A percentile compares a stretch with the other conserved stretches of the same genome.
These are phyloP conservation scores for Pseudotriccus pelzelni DNA, from an alignment of 2,797 vertebrate species.

Conservation along the genomic window DNA sequence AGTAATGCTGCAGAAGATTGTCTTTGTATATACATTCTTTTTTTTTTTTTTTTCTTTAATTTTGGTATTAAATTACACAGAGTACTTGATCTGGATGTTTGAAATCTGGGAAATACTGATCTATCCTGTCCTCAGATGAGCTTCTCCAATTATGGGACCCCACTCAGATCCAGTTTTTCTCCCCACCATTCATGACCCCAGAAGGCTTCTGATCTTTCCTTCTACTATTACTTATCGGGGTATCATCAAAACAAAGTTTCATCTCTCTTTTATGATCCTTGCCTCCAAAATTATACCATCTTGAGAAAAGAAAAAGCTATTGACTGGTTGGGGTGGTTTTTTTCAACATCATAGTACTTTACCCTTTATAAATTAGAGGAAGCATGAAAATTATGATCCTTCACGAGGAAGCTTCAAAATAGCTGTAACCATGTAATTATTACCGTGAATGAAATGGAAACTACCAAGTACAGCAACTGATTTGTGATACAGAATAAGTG, in stretches of 20 bases:
- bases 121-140: background rate
- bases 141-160: background rate
- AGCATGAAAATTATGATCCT: background rate
- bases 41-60: background rate
- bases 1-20: background rate
- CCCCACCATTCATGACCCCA: rapidly evolving
- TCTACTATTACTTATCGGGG: background rate
- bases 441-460: background rate
- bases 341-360: background rate
- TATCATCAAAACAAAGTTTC: background rate
- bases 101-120: background rate
- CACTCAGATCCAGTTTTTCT: background rate
- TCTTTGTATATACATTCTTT: background rate
- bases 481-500: background rate
- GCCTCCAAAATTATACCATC: background rate
- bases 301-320: background rate
- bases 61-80: background rate
- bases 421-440: background rate
- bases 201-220: background rate
- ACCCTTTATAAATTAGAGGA: background rate
- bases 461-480: background rate
- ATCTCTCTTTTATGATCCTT: background rate
- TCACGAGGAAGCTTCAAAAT: background rate
- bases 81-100: background rate
- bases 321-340: rapidly evolving